Percentiles rank a stretch among this genome's conserved stretches.
These are phyloP conservation scores for Hetaerina titia DNA, from an alignment of 2,888 invertebrate genomes.

Conservation along the genomic window DNA sequence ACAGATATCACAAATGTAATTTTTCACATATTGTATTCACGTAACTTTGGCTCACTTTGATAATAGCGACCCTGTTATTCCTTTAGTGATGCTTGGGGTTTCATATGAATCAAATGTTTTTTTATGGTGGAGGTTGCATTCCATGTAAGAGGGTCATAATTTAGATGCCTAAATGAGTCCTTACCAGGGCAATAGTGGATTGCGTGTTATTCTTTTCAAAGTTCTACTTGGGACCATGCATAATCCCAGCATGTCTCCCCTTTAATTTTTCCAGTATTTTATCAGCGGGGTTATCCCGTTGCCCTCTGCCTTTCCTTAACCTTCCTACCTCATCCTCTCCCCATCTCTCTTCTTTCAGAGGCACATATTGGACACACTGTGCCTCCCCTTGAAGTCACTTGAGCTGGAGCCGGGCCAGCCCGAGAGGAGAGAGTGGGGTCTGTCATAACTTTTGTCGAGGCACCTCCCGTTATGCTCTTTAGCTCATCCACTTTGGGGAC, in stretches of 20 bases:
- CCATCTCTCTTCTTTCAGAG: constrained; percentile 67
- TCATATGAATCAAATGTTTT: not conserved
- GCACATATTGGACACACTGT: constrained; percentile 65
- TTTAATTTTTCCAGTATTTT: constrained; percentile 45
- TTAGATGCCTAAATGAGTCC: not conserved
- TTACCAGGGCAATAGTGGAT: not conserved
- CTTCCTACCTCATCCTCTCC: constrained; percentile 51
- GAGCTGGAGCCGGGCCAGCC: constrained; percentile 63
- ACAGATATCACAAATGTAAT: not conserved
- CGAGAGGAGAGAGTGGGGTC: constrained; percentile 59
- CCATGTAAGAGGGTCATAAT: not conserved
- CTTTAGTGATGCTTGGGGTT: constrained; percentile 11
- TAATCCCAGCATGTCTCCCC: constrained; percentile 31
- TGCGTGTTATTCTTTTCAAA: constrained; percentile 37
- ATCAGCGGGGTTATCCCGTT: constrained; percentile 54
- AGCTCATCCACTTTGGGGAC: constrained; percentile 51
- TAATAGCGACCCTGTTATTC: not conserved
- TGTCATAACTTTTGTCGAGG: constrained; percentile 62
- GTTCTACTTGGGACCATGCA: constrained; percentile 40
- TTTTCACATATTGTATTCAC: not conserved
- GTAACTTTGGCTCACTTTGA: constrained; percentile 10
- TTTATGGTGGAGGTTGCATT: not conserved
- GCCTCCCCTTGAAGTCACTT: constrained; percentile 66
- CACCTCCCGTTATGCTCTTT: constrained; percentile 52
- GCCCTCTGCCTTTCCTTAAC: constrained; percentile 42